These are phyloP conservation scores for Aix galericulata DNA, from an alignment of 2,113 vertebrate genomes.

Conservation along the genomic window DNA sequence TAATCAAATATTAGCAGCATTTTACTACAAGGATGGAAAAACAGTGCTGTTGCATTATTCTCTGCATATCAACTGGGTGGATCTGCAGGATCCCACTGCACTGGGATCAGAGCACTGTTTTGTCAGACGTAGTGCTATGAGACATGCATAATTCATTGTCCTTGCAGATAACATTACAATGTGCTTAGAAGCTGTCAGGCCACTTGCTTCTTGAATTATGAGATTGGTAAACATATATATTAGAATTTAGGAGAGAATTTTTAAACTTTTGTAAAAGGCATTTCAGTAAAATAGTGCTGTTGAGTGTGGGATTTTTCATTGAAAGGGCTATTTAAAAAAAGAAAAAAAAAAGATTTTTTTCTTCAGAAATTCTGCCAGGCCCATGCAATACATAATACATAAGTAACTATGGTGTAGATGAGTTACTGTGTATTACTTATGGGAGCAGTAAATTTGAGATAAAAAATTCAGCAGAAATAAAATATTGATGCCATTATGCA, in stretches of 20 bases:
- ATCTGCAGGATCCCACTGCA: background rate
- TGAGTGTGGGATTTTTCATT: constrained; percentile 34
- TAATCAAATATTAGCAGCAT: background rate
- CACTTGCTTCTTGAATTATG: constrained; percentile 43
- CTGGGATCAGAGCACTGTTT: background rate
- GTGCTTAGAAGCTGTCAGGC: constrained; percentile 17
- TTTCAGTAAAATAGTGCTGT: constrained; percentile 27
- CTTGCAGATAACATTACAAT: constrained; percentile 34
- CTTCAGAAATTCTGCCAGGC: constrained; percentile 17
- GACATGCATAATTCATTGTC: constrained; percentile 56
- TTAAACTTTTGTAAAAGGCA: background rate
- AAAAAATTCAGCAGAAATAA: constrained; percentile 75
- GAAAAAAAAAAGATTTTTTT: background rate
- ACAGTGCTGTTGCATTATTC: background rate
- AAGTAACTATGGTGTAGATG: constrained; percentile 53
- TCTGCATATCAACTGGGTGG: background rate
- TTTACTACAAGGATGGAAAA: background rate
- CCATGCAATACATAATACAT: constrained; percentile 49
- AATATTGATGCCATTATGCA: constrained; percentile 72
- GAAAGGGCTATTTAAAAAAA: background rate
- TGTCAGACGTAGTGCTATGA: background rate
- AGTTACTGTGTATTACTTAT: constrained; percentile 70
- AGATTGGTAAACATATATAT: constrained; percentile 20
- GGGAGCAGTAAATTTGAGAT: constrained; percentile 68
- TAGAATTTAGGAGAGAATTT: constrained; percentile 34